Percentiles rank a stretch among this genome's conserved stretches.
Conservation (phyloP, 2,113 vertebrate species). For the Corythaixoides concolor region DNA sequence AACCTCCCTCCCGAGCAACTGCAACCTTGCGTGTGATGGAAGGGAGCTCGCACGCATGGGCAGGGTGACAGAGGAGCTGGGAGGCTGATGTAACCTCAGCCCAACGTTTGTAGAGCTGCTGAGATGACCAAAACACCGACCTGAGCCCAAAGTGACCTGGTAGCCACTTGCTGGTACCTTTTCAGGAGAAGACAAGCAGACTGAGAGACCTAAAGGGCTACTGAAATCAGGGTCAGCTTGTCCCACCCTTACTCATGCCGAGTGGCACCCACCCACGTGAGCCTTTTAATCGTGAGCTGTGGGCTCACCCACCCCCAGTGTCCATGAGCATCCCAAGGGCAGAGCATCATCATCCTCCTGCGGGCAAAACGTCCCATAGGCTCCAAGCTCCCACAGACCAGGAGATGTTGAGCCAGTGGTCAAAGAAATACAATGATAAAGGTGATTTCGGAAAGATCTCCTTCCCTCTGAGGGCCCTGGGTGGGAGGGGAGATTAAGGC, state of each 20-base stretch:
- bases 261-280: background rate
- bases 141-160: background rate
- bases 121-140: background rate
- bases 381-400: background rate
- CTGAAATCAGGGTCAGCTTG: background rate
- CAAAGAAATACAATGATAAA: rapidly evolving
- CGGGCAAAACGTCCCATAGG: background rate
- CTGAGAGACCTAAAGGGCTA: background rate
- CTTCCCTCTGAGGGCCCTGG: too few relatives aligned
- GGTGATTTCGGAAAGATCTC: background rate
- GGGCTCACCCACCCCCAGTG: rapidly evolving
- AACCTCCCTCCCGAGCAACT: too few relatives aligned
- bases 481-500: background rate
- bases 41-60: rapidly evolving
- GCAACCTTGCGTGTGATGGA: background rate
- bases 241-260: background rate
- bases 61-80: background rate
- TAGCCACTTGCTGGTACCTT: background rate
- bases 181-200: background rate
- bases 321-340: background rate
- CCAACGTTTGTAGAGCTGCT: background rate
- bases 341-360: background rate
- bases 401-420: too few relatives aligned
- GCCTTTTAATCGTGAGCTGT: rapidly evolving
- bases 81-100: background rate